Evolutionary conservation across 2,888 invertebrate species (phyloP).

Genomic region (Dyspetes luteomarginatus): DNA sequence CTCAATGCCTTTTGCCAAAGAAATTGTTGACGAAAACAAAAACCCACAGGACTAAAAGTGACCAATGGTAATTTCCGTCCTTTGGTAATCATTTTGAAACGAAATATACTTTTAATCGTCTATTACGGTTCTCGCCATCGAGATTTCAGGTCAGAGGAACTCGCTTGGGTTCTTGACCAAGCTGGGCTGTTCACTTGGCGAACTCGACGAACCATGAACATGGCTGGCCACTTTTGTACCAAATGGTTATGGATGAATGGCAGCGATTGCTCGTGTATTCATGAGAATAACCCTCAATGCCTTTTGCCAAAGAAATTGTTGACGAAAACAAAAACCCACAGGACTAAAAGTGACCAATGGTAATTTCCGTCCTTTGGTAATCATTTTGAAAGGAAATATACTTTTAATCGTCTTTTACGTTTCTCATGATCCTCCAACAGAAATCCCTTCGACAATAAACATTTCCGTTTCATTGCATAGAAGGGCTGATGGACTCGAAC

Average conservation of each 20-base stretch:
- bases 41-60: too few species aligned
- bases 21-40: too few species aligned
- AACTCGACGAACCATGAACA: constrained; percentile 60
- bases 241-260: constrained; percentile 77
- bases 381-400: too few species aligned
- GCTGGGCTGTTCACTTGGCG: constrained; percentile 58
- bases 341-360: too few species aligned
- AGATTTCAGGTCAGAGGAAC: constrained; percentile 20
- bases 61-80: too few species aligned
- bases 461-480: constrained; percentile 19
- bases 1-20: too few species aligned
- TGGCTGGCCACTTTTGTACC: constrained; percentile 47
- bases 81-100: too few species aligned
- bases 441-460: background rate
- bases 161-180: constrained; percentile 20
- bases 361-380: too few species aligned
- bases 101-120: too few species aligned
- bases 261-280: constrained; percentile 68
- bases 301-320: too few species aligned
- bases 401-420: constrained; percentile 11
- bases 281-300: too few species aligned
- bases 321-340: too few species aligned
- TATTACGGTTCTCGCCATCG: background rate
- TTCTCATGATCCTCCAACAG: constrained; percentile 3
- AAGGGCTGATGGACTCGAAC: background rate